Evolutionary conservation across 2,797 vertebrate genomes (phyloP), one percentile per base, ranked within the genome.

Genomic region (Artibeus jamaicensis): DNA sequence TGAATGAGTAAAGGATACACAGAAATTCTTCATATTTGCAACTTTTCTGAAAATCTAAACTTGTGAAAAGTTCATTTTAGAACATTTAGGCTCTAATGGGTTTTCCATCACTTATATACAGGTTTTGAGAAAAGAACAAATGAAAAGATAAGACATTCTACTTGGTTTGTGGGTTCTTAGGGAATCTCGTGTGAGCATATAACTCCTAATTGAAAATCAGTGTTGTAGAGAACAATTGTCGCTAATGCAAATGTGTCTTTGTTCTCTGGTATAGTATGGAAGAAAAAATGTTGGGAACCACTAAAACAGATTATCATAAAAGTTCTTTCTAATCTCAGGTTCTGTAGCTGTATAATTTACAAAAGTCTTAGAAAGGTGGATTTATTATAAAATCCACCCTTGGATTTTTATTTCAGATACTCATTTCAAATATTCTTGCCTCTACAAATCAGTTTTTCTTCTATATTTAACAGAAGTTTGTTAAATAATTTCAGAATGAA

Each of bases 401-500:
- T 82, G 9, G 29, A 46, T 32, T 89, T 67, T 77, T 44, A 82
- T 5, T 42, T 89, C 53, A 55, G 22, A 55, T 24, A 55, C 21
- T 55, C 32, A 44, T 84, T 77, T 95, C 84, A 85, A 94, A 81
- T 53, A 46, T 90, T 46, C 18, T 87, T 86, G 22, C 29, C n/a
- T 94, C 9, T 96, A 32, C 22, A 85, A 46, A 82, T 82, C 26
- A 92, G 3, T 95, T 21, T 67, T 87, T 93, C 48, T 91, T 87
- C 46, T 16, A n/a, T 85, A 57, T 84, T 77, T 82, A 78, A 46
- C 65, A 89, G 48, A 18, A 74, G 44, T 29, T 62, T 78, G 37
- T 22, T 26, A 85, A 92, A 42, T 96, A 87, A 81, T 74, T 82
- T 78, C 10, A 88, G 22, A 88, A 88, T 96, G 26, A 84, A 93